These are phyloP conservation scores for Epinephelus fuscoguttatus DNA, from an alignment of 2,113 vertebrate genomes.

Conservation along the genomic window DNA sequence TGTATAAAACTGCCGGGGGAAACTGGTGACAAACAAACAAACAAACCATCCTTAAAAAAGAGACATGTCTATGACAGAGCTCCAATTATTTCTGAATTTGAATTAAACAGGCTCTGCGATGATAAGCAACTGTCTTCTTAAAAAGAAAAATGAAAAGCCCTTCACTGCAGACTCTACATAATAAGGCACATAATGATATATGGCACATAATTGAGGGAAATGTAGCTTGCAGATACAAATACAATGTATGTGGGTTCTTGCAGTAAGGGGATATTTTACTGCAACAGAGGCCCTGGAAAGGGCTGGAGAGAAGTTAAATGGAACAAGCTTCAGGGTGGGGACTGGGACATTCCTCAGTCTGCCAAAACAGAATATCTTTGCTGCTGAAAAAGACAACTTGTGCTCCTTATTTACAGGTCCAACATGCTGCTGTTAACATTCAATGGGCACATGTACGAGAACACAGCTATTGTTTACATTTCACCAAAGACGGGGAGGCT, in stretches of 20 bases:
- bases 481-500: slow-evolving; percentile 13
- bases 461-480: slow-evolving; percentile 44
- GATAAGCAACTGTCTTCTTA: slow-evolving; percentile 6
- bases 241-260: slow-evolving; percentile 30
- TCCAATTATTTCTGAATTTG: neutral
- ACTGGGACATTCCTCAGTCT: slow-evolving; percentile 71
- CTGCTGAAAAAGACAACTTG: slow-evolving; percentile 38
- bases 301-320: slow-evolving; percentile 49
- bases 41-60: neutral
- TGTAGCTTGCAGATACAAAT: slow-evolving; percentile 6
- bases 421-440: slow-evolving; percentile 24
- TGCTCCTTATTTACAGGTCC: slow-evolving; percentile 47
- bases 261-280: slow-evolving; percentile 48
- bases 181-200: neutral
- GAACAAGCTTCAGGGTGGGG: slow-evolving; percentile 68
- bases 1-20: neutral
- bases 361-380: slow-evolving; percentile 63
- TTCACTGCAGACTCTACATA: neutral
- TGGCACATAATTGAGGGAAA: neutral
- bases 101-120: neutral
- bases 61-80: slow-evolving; percentile 5
- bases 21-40: slow-evolving; percentile 21
- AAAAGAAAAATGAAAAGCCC: neutral
- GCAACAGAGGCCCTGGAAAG: slow-evolving; percentile 47
- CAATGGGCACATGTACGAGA: slow-evolving; percentile 50